Evolutionary conservation across 2,888 invertebrate species (phyloP), one percentile per base, ranked within the genome.

Genomic region (Polietes domitor): DNA sequence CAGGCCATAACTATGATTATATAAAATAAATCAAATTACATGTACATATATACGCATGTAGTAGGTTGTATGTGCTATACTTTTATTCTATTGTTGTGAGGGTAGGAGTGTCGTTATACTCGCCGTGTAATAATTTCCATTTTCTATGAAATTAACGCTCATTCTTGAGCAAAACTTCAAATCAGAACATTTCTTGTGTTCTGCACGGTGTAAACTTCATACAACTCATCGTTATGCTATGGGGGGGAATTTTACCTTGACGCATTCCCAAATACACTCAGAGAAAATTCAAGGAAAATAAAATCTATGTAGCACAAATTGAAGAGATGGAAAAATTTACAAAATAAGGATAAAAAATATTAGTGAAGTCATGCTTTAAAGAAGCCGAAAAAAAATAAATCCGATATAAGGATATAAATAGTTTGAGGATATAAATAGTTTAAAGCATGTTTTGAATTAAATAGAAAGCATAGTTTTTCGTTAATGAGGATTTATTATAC

Each of bases 41-140:
- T 73, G 47, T 17, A 74, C 63, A 72, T 65, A 65, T 65, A 71
- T 76, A 43, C 6, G 12, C 7, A 21, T 26, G 26, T 0, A 58
- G 12, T 24, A 24, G 1, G 3, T 37, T 37, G n/a, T n/a, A n/a
- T 53, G 50, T 53, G 7, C 24, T 26, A 10, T 6, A 53, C 5
- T 3, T 17, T 53, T 17, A 3, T 32, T 53, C 50, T 19, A 55
- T 80, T 71, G 32, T 73, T 63, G 63, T 55, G 15, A n/a, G 37
- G 37, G 10, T 1, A 58, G 26, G 58, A 26, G 7, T 15, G 58
- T 58, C 19, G 58, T 15, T 24, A 24, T 2, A 26, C 26, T 58
- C 26, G 7, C 63, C 80, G 83, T 83, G 81, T 84, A 84, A 84
- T 84, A 84, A 84, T 84, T 84, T 84, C 41, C 28, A 84, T 84